phyloP scores from a whole-genome alignment of 2,797 vertebrate genomes.

The Falco columbarius region DNA sequence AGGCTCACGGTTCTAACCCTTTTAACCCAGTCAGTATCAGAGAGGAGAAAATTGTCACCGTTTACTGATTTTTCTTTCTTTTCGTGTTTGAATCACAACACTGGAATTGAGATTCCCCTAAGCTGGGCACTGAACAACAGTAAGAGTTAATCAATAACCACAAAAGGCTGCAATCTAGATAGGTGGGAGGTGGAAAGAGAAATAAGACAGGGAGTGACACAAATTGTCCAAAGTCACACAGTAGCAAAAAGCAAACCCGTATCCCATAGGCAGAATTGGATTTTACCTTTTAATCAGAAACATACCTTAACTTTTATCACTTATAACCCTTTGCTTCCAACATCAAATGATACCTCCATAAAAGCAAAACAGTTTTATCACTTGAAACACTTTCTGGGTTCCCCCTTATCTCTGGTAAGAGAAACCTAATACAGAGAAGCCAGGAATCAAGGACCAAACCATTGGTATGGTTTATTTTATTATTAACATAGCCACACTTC shows the following conservation, averaged over 20 bases:
- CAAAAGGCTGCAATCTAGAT: background rate
- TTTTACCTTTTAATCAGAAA: slow-evolving; percentile 11
- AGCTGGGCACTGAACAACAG: background rate
- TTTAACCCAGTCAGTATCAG: background rate
- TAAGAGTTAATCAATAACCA: background rate
- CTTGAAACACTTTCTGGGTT: background rate
- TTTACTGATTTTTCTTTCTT: background rate
- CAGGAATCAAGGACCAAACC: background rate
- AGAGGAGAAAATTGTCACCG: background rate
- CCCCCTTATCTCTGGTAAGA: background rate
- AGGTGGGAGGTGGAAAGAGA: background rate
- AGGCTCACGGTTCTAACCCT: background rate
- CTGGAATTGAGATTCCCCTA: background rate
- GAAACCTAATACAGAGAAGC: background rate
- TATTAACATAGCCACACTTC: background rate
- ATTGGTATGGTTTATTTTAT: background rate
- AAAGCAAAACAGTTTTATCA: slow-evolving; percentile 18
- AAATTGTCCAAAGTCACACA: background rate
- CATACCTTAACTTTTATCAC: background rate
- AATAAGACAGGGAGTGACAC: background rate
- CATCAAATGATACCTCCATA: slow-evolving; percentile 3
- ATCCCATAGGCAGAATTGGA: background rate
- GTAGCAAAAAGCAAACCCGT: background rate
- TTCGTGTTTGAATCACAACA: background rate
- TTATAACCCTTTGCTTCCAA: slow-evolving; percentile 50